Evolutionary conservation across 2,888 invertebrate genomes (phyloP).

Genomic region (Brassicogethes aeneus): DNA sequence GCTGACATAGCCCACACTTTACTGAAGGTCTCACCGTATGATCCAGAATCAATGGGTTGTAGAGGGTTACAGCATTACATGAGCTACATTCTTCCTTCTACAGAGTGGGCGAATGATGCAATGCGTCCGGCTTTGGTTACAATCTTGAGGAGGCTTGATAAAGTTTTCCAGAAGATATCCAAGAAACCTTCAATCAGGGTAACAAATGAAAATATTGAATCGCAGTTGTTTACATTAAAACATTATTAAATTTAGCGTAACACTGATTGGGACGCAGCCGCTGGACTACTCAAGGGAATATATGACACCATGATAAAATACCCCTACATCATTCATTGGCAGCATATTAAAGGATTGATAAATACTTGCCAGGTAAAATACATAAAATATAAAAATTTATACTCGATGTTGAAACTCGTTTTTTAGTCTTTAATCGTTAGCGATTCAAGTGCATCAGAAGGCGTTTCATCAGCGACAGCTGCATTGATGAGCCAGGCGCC

Average conservation of each 20-base stretch:
- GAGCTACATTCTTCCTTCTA: conserved; percentile 86
- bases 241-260: conserved; percentile 57
- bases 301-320: conserved; percentile 90
- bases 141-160: conserved; percentile 85
- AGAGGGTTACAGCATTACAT: conserved; percentile 87
- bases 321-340: conserved; percentile 94
- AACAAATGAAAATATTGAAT: conserved; percentile 11
- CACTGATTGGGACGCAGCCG: conserved; percentile 96
- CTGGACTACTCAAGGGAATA: conserved; percentile 85
- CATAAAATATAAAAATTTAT: neutral
- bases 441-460: conserved; percentile 57
- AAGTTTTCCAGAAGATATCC: conserved; percentile 94
- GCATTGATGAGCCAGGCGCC: conserved; percentile 87
- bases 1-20: conserved; percentile 96
- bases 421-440: conserved; percentile 70
- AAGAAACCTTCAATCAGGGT: conserved; percentile 89
- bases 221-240: too few relatives aligned
- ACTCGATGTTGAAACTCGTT: neutral
- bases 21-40: conserved; percentile 95
- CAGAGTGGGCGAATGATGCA: conserved; percentile 92
- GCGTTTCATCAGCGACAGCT: conserved; percentile 73
- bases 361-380: conserved; percentile 71
- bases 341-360: conserved; percentile 82
- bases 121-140: conserved; percentile 86
- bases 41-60: conserved; percentile 94